Base-by-base conservation (phyloP, 2,888 invertebrate species). In the Operophtera brumata region DNA sequence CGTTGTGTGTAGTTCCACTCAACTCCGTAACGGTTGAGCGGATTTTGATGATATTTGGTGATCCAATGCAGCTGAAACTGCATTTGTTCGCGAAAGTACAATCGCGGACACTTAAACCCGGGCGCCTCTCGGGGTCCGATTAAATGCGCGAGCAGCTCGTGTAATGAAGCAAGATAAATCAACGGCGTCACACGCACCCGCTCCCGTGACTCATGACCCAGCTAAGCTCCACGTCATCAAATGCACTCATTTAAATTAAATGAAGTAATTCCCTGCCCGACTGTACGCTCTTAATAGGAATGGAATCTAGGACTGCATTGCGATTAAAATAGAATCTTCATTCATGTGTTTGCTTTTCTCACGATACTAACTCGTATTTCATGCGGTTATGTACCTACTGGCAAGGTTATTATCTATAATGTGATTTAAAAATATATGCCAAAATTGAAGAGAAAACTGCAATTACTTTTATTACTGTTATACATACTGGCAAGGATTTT, bases 111-210 rank as follows among this genome's bases (percentile, higher is more conserved):
- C 69, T 69, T 68, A 73, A 70, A 77, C 75, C 72, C 76, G 69
- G 64, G 69, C 75, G 71, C 78, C 78, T 75, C 75, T 75, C 70
- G 72, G 68, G 64, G 73, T 65, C 67, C 75, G 78, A 78, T 82
- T 80, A 82, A 80, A 78, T 71, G 77, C 72, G 73, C 77, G 74
- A 72, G 71, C 75, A 73, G 75, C 68, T 70, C 77, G 73, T 78
- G 83, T 86, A 85, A 86, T 86, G 84, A 83, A 82, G 74, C 80
- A 73, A 85, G 85, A 86, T 86, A 82, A 84, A 85, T 84, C 84
- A 79, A 73, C 73, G 62, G 67, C 70, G 75, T 80, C 83, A 75
- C 84, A 84, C 84, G 83, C 83, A 84, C 75, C 65, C 69, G 69
- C 69, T 65, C 68, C 70, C 67, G 67, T 70, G 66, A 75, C 75